Evolutionary conservation across 2,797 vertebrate genomes (phyloP).

Genomic region (Crocidura indochinensis): DNA sequence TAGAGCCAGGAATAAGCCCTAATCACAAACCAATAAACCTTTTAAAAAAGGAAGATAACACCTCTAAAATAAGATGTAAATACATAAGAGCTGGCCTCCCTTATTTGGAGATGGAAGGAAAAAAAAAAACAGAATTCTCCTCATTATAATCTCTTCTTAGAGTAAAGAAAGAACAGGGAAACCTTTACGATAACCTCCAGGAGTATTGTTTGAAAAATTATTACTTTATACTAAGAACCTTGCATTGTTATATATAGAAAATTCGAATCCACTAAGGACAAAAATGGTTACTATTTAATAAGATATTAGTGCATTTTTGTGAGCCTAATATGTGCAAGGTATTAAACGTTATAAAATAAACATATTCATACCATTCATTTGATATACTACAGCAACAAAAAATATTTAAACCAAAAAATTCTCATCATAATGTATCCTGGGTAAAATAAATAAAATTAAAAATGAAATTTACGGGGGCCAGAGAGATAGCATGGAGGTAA

Average conservation of each 20-base stretch:
- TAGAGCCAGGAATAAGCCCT: no score
- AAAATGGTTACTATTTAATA: not conserved
- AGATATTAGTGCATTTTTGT: not conserved
- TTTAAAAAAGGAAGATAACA: no score
- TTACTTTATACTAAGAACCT: not conserved
- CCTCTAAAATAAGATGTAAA: not conserved
- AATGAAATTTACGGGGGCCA: no score
- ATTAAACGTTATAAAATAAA: not conserved
- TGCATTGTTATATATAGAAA: not conserved
- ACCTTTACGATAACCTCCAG: not conserved
- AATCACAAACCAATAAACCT: no score
- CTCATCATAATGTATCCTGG: not conserved
- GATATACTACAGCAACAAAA: no score
- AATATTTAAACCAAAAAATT: constrained; percentile 15
- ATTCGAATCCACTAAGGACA: not conserved
- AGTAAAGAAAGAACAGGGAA: not conserved
- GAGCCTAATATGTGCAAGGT: not conserved
- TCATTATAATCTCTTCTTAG: not conserved
- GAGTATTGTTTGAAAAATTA: not conserved
- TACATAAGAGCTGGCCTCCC: not conserved
- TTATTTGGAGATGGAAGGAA: not conserved
- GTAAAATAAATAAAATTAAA: not conserved
- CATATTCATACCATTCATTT: not conserved
- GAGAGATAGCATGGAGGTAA: no score
- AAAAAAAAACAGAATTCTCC: no score